phyloP scores from a whole-genome alignment of 2,113 vertebrate species.

The Melanerpes aurifrons region DNA sequence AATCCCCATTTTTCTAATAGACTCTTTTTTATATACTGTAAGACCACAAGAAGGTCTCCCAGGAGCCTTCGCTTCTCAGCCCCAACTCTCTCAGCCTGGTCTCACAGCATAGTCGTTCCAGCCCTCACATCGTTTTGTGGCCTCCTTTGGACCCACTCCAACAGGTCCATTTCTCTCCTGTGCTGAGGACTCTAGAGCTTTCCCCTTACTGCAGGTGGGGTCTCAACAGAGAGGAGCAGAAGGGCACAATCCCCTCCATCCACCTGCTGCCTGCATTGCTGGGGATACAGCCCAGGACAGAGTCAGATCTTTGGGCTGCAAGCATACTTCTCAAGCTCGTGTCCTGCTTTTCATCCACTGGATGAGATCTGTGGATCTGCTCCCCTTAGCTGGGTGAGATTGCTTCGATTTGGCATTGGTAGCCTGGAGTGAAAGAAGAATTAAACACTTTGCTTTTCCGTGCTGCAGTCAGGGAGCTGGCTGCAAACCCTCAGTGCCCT shows the following conservation, averaged over 20 bases:
- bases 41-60: not conserved
- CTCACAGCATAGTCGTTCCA: not conserved
- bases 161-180: too few species aligned
- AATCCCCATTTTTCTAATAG: not conserved
- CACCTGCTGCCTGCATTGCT: too few species aligned
- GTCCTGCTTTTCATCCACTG: not conserved
- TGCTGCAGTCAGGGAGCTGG: fast-evolving
- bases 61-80: not conserved
- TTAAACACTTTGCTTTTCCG: fast-evolving
- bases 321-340: not conserved
- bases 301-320: too few species aligned
- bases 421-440: not conserved
- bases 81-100: not conserved
- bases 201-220: too few species aligned
- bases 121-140: too few species aligned
- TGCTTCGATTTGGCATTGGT: not conserved
- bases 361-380: not conserved
- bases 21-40: not conserved
- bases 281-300: too few species aligned
- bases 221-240: too few species aligned
- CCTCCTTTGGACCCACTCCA: too few species aligned
- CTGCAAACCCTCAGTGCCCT: not conserved
- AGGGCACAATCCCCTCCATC: too few species aligned
- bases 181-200: too few species aligned
- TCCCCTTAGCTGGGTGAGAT: not conserved